These are phyloP conservation scores for Agrilus biguttatus DNA, from an alignment of 2,888 invertebrate genomes.

Conservation along the genomic window DNA sequence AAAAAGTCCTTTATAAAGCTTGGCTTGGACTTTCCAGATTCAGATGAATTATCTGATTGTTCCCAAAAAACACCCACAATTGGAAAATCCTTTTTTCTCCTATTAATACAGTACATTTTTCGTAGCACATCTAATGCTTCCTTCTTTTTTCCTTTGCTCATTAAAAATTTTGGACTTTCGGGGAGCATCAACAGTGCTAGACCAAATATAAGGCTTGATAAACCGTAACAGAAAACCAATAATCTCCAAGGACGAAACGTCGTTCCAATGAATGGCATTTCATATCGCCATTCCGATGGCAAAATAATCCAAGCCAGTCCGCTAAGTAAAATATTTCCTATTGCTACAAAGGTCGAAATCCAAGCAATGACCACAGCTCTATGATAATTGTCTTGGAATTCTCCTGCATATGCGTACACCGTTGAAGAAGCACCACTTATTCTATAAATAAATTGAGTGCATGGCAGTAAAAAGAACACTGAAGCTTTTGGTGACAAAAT, in stretches of 20 bases:
- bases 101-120: slow-evolving; percentile 24
- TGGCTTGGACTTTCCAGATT: slow-evolving; percentile 4
- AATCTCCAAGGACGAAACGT: slow-evolving; percentile 26
- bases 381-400: slow-evolving; percentile 33
- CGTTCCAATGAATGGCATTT: slow-evolving; percentile 33
- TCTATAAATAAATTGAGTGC: slow-evolving; percentile 14
- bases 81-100: slow-evolving; percentile 22
- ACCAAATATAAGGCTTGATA: slow-evolving; percentile 24
- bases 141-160: slow-evolving; percentile 21
- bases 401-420: slow-evolving; percentile 37
- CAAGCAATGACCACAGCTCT: slow-evolving; percentile 31
- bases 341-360: slow-evolving; percentile 28
- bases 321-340: slow-evolving; percentile 26
- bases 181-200: slow-evolving; percentile 21
- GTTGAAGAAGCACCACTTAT: slow-evolving; percentile 35
- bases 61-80: slow-evolving; percentile 22
- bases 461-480: not conserved
- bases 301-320: slow-evolving; percentile 28
- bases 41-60: slow-evolving; percentile 12
- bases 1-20: slow-evolving; percentile 18
- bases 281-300: slow-evolving; percentile 25
- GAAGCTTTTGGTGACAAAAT: not conserved
- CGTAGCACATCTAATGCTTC: slow-evolving; percentile 23
- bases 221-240: slow-evolving; percentile 23
- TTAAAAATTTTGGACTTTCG: slow-evolving; percentile 30